Conservation (phyloP, 1,140 invertebrate genomes). For the Eurytemora carolleeae region DNA sequence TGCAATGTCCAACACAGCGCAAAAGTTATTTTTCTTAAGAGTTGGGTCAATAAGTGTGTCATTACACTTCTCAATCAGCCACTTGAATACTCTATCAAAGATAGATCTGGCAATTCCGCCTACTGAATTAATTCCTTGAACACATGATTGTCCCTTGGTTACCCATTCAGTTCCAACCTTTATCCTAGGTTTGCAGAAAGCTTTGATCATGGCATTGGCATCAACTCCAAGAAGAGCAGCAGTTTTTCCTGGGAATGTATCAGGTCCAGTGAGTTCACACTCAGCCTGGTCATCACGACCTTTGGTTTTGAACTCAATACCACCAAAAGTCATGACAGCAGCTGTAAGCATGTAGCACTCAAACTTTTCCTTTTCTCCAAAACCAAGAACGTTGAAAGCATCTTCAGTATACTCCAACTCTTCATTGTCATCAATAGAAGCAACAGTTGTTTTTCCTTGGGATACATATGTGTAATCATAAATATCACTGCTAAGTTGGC, state of each 20-base stretch:
- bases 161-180: slow-evolving; percentile 98
- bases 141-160: slow-evolving; percentile 91
- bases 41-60: no score
- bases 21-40: slow-evolving; percentile 92
- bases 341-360: slow-evolving; percentile 93
- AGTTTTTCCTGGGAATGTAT: no score
- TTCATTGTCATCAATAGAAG: no score
- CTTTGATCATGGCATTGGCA: slow-evolving; percentile 61
- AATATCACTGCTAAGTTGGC: slow-evolving; percentile 56
- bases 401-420: no score
- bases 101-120: slow-evolving; percentile 92
- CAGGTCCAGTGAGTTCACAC: slow-evolving; percentile 18
- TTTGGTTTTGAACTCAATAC: slow-evolving; percentile 99
- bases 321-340: slow-evolving; percentile 92
- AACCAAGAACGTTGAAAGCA: slow-evolving; percentile 94
- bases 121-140: slow-evolving; percentile 47
- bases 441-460: no score
- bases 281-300: slow-evolving; percentile 99
- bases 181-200: no score
- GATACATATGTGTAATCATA: no score
- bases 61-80: slow-evolving; percentile 93
- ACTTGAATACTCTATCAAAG: slow-evolving; percentile 92
- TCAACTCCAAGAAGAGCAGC: slow-evolving; percentile 65
- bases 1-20: slow-evolving; percentile 99
- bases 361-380: slow-evolving; percentile 83